Evolutionary conservation across 2,888 invertebrate genomes (phyloP), one percentile per base, ranked within the genome.

Genomic region (Leptarthrus brevirostris): DNA sequence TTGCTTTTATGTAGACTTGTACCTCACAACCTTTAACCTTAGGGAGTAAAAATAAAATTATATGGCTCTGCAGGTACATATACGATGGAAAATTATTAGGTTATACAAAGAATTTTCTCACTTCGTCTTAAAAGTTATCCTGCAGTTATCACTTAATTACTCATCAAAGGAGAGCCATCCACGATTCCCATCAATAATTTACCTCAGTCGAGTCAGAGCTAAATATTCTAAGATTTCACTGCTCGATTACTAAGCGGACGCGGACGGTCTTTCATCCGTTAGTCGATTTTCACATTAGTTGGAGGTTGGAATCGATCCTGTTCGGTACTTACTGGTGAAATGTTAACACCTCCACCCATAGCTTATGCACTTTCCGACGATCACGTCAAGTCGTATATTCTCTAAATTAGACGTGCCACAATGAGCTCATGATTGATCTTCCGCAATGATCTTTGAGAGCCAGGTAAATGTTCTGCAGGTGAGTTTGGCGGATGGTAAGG

Each of bases 371-470:
- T 58, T 69, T 40, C 6, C 24, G 47, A 6, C 20, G 56, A 70
- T 56, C 74, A 69, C 70, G 70, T 56, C 70, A 70, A 56, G 69
- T 69, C 47, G 69, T 71, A 56, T 71, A 71, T 72, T 64, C 64
- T 64, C 30, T 24, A 74, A 74, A 74, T 72, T 74, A 74, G 74
- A 74, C 66, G 74, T 58, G 64, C 74, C 74, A 64, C 71, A 72
- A 58, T 72, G 72, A 72, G 61, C 47, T 58, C 72, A 58, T 72
- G 72, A 72, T 72, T 72, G 72, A 72, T 72, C 72, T 72, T 44
- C 26, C 58, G 72, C 72, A 72, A 47, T 72, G 72, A 72, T 61
- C 61, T 61, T 61, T 40, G 40, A 26, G n/a, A 34, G 14, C 30
- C 53, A 56, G 49, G 61, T 61, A 72, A 72, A 56, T 72, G 71